phyloP scores from a whole-genome alignment of 2,797 vertebrate genomes.

The Thalassophryne amazonica region DNA sequence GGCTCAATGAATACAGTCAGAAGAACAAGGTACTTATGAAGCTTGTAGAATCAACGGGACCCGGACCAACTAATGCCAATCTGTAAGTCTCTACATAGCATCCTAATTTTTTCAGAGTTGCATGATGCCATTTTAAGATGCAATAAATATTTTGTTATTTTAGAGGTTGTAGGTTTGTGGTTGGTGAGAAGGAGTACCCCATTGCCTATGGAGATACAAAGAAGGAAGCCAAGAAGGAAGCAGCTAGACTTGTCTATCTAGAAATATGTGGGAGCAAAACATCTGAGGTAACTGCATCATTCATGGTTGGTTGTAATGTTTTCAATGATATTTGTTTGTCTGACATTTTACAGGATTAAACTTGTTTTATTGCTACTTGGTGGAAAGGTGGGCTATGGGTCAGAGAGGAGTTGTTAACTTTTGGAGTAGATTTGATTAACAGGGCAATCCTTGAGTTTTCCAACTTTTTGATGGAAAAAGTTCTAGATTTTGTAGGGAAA shows the following conservation, averaged over 20 bases:
- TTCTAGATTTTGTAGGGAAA: too few relatives aligned
- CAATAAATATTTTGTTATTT: not conserved
- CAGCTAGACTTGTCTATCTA: slow-evolving; percentile 62
- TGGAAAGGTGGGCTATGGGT: too few relatives aligned
- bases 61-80: not conserved
- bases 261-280: slow-evolving; percentile 17
- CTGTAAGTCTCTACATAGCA: slow-evolving; percentile 45
- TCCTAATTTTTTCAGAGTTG: not conserved
- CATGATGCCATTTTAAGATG: not conserved
- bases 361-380: too few relatives aligned
- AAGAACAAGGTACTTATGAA: not conserved
- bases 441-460: too few relatives aligned
- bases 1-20: slow-evolving; percentile 72
- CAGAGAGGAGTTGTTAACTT: too few relatives aligned
- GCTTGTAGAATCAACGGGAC: slow-evolving; percentile 9
- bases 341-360: too few relatives aligned
- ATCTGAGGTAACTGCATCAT: slow-evolving; percentile 27
- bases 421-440: too few relatives aligned
- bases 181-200: slow-evolving; percentile 54
- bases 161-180: slow-evolving; percentile 55
- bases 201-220: slow-evolving; percentile 47
- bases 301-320: not conserved
- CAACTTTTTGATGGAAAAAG: too few relatives aligned
- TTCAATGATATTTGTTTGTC: not conserved
- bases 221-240: slow-evolving; percentile 69